phyloP scores from a whole-genome alignment of 2,797 vertebrate species.

The Enteromius anoplus region DNA sequence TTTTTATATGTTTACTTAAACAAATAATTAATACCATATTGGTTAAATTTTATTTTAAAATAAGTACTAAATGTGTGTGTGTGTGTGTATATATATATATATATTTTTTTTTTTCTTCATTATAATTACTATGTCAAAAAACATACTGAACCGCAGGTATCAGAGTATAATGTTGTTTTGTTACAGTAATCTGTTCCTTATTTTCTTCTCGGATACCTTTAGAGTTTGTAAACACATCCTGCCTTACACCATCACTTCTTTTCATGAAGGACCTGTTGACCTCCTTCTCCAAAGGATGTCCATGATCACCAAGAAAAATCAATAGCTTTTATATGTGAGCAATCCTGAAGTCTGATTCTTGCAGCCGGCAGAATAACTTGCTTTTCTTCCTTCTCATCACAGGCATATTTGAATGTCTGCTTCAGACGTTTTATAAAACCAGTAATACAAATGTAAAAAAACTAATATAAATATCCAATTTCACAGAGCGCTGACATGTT shows the following conservation, averaged over 20 bases:
- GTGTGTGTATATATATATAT: too few species aligned
- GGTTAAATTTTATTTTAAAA: background rate
- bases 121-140: background rate
- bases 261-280: slow-evolving; percentile 40
- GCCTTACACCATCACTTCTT: slow-evolving; percentile 41
- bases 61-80: background rate
- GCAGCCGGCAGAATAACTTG: background rate
- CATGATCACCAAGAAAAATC: slow-evolving; percentile 45
- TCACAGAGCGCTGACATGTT: slow-evolving; percentile 23
- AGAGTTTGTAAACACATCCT: slow-evolving; percentile 16
- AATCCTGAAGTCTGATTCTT: slow-evolving; percentile 23
- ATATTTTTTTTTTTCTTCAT: background rate
- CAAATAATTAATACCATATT: background rate
- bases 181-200: background rate
- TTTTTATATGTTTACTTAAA: background rate
- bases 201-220: background rate
- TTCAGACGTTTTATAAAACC: slow-evolving; percentile 27
- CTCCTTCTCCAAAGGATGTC: slow-evolving; percentile 31
- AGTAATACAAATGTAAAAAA: background rate
- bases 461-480: background rate
- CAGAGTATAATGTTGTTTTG: slow-evolving; percentile 8
- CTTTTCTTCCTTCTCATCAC: slow-evolving; percentile 12
- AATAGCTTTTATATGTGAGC: slow-evolving; percentile 10
- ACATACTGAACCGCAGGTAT: background rate
- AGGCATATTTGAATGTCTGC: background rate